A percentile compares a stretch with the other conserved stretches of the same genome.
Conservation (phyloP, 2,113 vertebrate species). For the Rissa tridactyla region DNA sequence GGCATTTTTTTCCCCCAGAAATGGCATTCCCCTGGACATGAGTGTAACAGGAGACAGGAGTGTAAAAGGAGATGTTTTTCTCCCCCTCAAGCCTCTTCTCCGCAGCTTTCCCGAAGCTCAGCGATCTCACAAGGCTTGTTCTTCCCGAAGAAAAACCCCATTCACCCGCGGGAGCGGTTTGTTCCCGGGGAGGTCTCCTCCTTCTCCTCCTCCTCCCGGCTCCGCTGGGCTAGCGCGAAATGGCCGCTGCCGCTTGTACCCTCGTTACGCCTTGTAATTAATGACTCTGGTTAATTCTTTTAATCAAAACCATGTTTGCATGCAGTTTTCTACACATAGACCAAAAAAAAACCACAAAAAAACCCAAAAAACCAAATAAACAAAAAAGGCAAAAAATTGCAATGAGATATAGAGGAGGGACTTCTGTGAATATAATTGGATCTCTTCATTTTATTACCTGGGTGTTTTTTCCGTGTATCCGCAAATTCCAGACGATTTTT, state of each 20-base stretch:
- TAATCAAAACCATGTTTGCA: rapidly evolving
- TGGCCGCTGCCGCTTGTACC: neutral
- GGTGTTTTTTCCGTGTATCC: neutral
- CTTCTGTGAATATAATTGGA: no score
- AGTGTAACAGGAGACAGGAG: no score
- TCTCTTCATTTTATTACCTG: neutral
- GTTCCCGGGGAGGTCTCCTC: neutral
- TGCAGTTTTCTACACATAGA: neutral
- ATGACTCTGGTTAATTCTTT: neutral
- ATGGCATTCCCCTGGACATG: neutral
- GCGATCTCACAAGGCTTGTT: neutral
- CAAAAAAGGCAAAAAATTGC: neutral
- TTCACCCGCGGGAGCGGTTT: rapidly evolving
- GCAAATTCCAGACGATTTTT: neutral
- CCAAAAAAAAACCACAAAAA: neutral
- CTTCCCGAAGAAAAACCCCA: neutral
- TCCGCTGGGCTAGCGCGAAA: neutral
- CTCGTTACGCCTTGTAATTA: neutral
- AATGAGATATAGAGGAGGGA: neutral
- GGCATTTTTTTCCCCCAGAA: rapidly evolving
- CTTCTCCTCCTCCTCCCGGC: neutral
- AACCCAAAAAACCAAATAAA: no score
- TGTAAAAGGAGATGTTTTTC: neutral
- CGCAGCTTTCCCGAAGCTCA: rapidly evolving
- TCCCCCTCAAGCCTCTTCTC: neutral